Base-by-base conservation (phyloP, 2,113 vertebrate genomes). In the Chunga burmeisteri region DNA sequence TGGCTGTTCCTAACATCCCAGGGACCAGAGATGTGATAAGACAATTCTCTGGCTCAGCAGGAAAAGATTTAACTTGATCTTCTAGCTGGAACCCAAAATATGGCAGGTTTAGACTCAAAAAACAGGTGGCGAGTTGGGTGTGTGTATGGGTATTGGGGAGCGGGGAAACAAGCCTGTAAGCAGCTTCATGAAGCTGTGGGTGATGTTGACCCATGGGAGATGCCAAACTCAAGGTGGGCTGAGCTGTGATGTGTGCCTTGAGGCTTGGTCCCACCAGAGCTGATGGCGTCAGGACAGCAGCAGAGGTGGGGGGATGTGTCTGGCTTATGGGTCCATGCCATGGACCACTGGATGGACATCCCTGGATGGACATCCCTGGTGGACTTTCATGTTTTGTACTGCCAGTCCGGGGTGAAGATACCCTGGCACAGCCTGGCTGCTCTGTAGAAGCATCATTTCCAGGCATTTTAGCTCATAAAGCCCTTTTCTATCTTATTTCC, bases 41-140 rank as follows among this genome's bases (percentile, higher is more conserved):
- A 46, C 14, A 49, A n/a, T 11, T 30, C 42, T 73, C 27, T 13
- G 30, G 29, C 34, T 90, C 34, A 40, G 34, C 52, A 70, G 25
- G 53, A 14, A 30, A 80, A 75, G 32, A 10, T 1, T 2, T 11
- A 27, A 32, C 29, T 56, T 7, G 0, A 0, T 56, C 53, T n/a
- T 30, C 21, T n/a, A 47, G 36, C 13, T 52, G 36, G 44, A 77
- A 68, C n/a, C 15, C 8, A 2, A 63, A 50, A 49, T 7, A 4
- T 0, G 23, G 34, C 40, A 52, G 46, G 27, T 70, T 77, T 77
- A 56, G 72, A 44, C 53, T 65, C 59, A 65, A n/a, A 88, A 70
- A 12, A 1, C 46, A 40, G 36, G 32, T 29, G n/a, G 32, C 11
- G 9, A 11, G 7, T 18, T 13, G 34, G 8, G 38, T 0, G 1